Conservation (phyloP, 2,888 invertebrate species). For the Lagria hirta region DNA sequence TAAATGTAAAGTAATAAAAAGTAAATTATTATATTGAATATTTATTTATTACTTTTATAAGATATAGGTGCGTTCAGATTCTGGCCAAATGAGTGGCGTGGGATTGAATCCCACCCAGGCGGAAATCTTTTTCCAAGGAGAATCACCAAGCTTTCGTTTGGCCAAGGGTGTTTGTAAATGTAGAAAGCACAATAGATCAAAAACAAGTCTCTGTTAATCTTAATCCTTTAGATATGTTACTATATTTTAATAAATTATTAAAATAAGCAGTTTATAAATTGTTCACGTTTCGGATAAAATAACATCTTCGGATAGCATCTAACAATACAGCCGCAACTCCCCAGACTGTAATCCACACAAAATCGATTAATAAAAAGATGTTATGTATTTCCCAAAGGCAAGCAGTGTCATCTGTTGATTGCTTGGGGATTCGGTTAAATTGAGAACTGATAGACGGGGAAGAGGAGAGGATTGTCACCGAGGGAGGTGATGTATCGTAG, state of each 20-base stretch:
- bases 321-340: constrained; percentile 44
- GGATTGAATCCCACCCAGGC: too few species aligned
- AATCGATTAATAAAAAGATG: constrained; percentile 53
- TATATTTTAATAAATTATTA: constrained; percentile 1
- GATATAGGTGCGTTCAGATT: too few species aligned
- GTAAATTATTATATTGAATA: too few species aligned
- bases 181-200: too few species aligned
- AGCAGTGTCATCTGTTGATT: constrained; percentile 52
- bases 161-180: too few species aligned
- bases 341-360: constrained; percentile 44
- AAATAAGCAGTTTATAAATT: neutral
- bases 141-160: too few species aligned
- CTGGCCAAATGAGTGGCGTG: too few species aligned
- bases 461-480: constrained; percentile 30
- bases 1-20: too few species aligned
- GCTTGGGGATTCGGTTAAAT: constrained; percentile 49
- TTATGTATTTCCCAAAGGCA: constrained; percentile 47
- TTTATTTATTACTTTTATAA: too few species aligned
- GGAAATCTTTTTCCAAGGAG: too few species aligned
- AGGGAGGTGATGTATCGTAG: constrained; percentile 36
- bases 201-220: too few species aligned
- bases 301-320: constrained; percentile 28
- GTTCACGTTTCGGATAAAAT: constrained; percentile 17
- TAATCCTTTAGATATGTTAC: constrained; percentile 2
- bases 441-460: constrained; percentile 36